A percentile compares a stretch with the other conserved stretches of the same genome.
Evolutionary conservation across 2,113 vertebrate species (phyloP).

Genomic region (Tetrao urogallus): DNA sequence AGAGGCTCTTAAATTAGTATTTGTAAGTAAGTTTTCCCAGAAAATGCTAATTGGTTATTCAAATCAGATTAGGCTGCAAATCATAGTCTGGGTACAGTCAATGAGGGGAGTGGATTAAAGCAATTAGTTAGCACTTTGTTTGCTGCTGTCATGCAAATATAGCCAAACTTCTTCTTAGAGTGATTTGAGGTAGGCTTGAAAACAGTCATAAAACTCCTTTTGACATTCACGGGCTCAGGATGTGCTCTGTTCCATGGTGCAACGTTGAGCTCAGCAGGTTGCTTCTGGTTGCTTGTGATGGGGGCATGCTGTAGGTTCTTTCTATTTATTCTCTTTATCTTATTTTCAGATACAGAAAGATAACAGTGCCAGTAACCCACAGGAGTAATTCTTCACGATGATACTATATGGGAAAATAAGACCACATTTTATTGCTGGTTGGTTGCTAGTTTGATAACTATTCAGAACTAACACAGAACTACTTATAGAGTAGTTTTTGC

Average conservation of each 20-base stretch:
- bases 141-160: not conserved
- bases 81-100: not conserved
- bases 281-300: not conserved
- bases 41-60: not conserved
- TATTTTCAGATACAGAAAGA: not conserved
- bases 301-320: not conserved
- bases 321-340: not conserved
- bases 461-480: not conserved
- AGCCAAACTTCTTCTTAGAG: not conserved
- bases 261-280: not conserved
- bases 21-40: not conserved
- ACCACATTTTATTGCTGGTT: not conserved
- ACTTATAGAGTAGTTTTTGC: not conserved
- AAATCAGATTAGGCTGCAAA: not conserved
- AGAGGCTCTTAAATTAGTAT: not conserved
- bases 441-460: not conserved
- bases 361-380: not conserved
- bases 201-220: not conserved
- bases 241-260: not conserved
- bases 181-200: not conserved
- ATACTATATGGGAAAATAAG: not conserved
- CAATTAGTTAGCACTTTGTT: not conserved
- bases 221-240: not conserved
- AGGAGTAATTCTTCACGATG: not conserved
- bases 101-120: not conserved